phyloP scores from a whole-genome alignment of 2,113 vertebrate species.

The Gymnarchus niloticus region DNA sequence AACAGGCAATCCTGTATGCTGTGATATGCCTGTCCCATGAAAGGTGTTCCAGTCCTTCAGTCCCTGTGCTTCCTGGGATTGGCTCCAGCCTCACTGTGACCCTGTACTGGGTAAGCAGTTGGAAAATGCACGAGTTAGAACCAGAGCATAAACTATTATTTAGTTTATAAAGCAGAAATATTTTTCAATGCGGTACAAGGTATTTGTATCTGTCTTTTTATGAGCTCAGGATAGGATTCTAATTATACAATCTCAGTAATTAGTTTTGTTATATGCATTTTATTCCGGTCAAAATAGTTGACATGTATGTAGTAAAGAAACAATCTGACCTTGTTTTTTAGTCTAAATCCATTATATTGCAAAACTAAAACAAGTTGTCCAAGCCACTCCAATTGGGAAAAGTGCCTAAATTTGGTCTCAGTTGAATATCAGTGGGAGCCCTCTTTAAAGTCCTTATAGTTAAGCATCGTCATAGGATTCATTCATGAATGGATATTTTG shows the following conservation, averaged over 20 bases:
- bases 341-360: constrained; percentile 8
- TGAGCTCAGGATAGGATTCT: background rate
- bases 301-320: background rate
- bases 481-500: background rate
- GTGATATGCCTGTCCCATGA: background rate
- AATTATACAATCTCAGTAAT: background rate
- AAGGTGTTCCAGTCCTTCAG: background rate
- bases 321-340: constrained; percentile 30
- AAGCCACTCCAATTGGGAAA: background rate
- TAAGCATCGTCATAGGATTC: constrained; percentile 56
- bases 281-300: constrained; percentile 2
- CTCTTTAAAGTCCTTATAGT: constrained; percentile 55
- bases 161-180: background rate
- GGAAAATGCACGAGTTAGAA: background rate
- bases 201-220: background rate
- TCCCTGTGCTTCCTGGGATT: background rate
- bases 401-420: constrained; percentile 62
- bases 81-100: background rate
- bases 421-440: constrained; percentile 69
- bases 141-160: background rate
- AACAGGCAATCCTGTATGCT: no score
- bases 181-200: background rate
- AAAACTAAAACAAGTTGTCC: background rate
- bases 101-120: background rate
- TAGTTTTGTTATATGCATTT: background rate